Percentiles rank a stretch among this genome's conserved stretches.
Evolutionary conservation across 2,888 invertebrate species (phyloP).

Genomic region (Drosophila cracens): DNA sequence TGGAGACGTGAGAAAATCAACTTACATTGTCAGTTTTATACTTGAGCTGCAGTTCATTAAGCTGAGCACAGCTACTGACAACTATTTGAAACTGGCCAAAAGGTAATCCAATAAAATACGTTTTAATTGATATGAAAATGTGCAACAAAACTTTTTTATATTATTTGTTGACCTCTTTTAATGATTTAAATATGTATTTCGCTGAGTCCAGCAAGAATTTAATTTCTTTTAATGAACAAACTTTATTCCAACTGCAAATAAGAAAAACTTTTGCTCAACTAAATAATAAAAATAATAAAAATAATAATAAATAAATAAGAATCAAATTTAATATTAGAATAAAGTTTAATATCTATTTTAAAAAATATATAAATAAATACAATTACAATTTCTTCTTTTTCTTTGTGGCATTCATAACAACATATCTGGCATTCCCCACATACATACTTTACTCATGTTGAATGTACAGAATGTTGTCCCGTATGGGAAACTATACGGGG

Average conservation of each 20-base stretch:
- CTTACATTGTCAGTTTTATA: conserved; percentile 21
- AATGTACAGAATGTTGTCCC: background rate
- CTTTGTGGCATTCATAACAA: background rate
- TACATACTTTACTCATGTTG: background rate
- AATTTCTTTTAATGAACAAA: background rate
- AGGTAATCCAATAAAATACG: background rate
- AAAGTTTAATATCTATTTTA: background rate
- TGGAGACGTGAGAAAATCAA: conserved; percentile 17
- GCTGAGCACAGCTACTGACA: background rate
- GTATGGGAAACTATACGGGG: background rate
- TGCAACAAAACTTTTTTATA: background rate
- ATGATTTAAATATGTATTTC: background rate
- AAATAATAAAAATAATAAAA: no score
- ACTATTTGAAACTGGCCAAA: background rate
- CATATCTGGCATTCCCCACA: background rate
- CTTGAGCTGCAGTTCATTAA: conserved; percentile 25
- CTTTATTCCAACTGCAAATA: background rate
- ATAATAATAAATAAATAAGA: background rate
- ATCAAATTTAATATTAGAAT: background rate
- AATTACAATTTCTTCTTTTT: background rate
- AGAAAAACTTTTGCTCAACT: background rate
- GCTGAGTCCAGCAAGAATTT: background rate
- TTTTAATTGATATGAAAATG: background rate
- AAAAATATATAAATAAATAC: background rate
- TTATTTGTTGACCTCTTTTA: background rate